Base-by-base conservation (phyloP, 2,888 invertebrate genomes). In the Herminia tarsipennalis region DNA sequence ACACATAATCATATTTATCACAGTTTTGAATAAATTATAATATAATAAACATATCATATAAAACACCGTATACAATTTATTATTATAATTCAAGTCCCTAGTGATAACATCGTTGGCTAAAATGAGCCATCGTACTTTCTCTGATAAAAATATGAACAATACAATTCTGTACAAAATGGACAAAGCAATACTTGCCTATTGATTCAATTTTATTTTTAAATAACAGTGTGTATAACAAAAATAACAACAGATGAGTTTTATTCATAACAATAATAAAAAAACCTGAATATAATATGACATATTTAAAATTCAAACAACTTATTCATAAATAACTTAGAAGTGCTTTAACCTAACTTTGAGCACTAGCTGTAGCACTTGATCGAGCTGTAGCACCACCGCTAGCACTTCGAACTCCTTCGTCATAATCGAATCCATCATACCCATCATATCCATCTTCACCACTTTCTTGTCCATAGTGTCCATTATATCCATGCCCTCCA, bases 401-500 rank as follows among this genome's bases (percentile, higher is more conserved):
- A 6, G 27, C 46, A 47, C 40, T 36, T 20, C 46, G 9, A 9
- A 60, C 49, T 1, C 61, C 63, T 1, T 68, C 69, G 8, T 60
- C 65, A 8, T 69, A 73, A n/a, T 68, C 17, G 2, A 27, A 36
- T 14, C 77, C 71, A 18, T 35, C 61, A 5, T 55, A 64, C 24
- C 76, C 75, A 5, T 73, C 76, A 36, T 65, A 66, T 14, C 60
- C 64, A 17, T 68, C 72, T 16, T 61, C 56, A 2, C 72, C 80
- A 48, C 81, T 78, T 1, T 47, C 22, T 32, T 60, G 73, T 17
- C 82, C 73, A 21, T 52, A 67, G 5, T 80, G 81, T 9, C 75
- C 69, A 53, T 78, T 80, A 65, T 76, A 78, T 6, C 77, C 80
- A 21, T 75, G 78, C 0, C 82, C 81, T 16, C 76, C 73, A 16